Evolutionary conservation across 2,888 invertebrate genomes (phyloP).

Genomic region (Brachypterus glaber): DNA sequence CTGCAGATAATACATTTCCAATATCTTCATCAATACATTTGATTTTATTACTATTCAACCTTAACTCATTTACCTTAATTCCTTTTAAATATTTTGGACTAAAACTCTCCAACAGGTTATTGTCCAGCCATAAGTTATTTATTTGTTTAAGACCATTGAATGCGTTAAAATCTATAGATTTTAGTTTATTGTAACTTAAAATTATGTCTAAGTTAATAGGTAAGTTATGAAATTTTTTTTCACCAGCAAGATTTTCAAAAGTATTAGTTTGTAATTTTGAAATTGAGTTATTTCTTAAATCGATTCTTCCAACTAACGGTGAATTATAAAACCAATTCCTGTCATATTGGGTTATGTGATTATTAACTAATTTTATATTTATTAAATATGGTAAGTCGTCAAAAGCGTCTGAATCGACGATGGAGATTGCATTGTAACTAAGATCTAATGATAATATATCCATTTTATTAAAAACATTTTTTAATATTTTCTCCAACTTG

Average conservation of each 20-base stretch:
- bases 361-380: conserved; percentile 27
- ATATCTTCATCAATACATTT: conserved; percentile 24
- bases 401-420: conserved; percentile 21
- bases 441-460: conserved; percentile 22
- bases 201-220: conserved; percentile 24
- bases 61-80: conserved; percentile 22
- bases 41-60: conserved; percentile 25
- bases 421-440: conserved; percentile 21
- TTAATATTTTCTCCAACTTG: conserved; percentile 21
- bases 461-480: conserved; percentile 24
- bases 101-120: conserved; percentile 24
- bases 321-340: conserved; percentile 27
- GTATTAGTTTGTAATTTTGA: conserved; percentile 22
- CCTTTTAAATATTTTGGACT: conserved; percentile 19
- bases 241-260: conserved; percentile 25
- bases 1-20: conserved; percentile 23
- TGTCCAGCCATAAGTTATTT: conserved; percentile 28
- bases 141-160: conserved; percentile 25
- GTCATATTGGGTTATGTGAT: conserved; percentile 24
- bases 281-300: conserved; percentile 27
- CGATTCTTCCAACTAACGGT: conserved; percentile 24
- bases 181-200: conserved; percentile 28
- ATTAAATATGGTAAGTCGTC: conserved; percentile 22
- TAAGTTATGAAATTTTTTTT: conserved; percentile 22
- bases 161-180: conserved; percentile 21